Evolutionary conservation across 1,140 invertebrate genomes (phyloP).

Genomic region (Bombus difficillimus): DNA sequence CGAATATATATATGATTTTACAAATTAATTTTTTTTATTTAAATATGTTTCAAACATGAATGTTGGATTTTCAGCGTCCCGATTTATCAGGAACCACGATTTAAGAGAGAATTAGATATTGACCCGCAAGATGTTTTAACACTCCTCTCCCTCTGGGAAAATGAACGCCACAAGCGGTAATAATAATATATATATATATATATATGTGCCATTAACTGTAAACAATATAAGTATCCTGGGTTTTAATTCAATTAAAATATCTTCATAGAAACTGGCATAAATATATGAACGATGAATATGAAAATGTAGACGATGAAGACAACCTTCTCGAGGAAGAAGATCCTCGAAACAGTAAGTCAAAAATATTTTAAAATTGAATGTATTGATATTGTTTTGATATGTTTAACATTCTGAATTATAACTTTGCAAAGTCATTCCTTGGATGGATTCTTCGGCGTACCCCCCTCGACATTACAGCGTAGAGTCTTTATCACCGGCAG

Average conservation of each 20-base stretch:
- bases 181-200: neutral
- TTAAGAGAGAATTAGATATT: constrained; percentile 78
- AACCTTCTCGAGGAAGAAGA: constrained; percentile 74
- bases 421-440: constrained; percentile 58
- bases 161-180: constrained; percentile 72
- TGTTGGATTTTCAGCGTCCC: constrained; percentile 58
- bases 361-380: too few relatives aligned
- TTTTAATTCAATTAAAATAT: neutral
- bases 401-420: neutral
- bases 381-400: neutral
- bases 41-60: too few relatives aligned
- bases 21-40: too few relatives aligned
- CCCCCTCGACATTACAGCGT: constrained; percentile 61
- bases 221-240: neutral
- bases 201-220: neutral
- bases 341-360: constrained; percentile 60
- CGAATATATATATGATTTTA: too few relatives aligned
- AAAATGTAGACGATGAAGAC: constrained; percentile 69
- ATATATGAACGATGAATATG: constrained; percentile 74
- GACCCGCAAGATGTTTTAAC: constrained; percentile 78
- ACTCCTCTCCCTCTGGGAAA: constrained; percentile 76
- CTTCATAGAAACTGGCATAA: constrained; percentile 70
- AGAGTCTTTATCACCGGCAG: constrained; percentile 66
- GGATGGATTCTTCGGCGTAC: constrained; percentile 70
- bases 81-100: constrained; percentile 73